Conservation (phyloP, 2,797 vertebrate genomes). For the Girardinus metallicus region DNA sequence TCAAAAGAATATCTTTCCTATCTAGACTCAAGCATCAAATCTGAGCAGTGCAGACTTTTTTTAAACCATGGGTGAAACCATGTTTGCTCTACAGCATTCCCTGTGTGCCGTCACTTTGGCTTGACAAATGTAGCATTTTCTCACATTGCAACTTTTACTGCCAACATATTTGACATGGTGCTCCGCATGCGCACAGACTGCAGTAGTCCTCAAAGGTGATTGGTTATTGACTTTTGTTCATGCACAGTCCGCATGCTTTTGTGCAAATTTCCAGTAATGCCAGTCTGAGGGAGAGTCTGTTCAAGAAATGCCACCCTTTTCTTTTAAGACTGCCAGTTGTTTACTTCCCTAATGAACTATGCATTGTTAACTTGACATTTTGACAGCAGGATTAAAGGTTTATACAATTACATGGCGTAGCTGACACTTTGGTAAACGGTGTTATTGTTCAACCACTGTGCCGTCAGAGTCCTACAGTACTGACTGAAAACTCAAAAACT, state of each 20-base stretch:
- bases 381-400: not conserved
- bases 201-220: not conserved
- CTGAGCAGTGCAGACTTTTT: not conserved
- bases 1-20: not conserved
- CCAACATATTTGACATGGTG: not conserved
- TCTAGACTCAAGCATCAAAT: not conserved
- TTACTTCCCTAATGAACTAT: not conserved
- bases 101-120: not conserved
- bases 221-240: slow-evolving; percentile 20
- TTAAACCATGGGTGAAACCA: not conserved
- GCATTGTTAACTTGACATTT: not conserved
- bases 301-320: slow-evolving; percentile 15
- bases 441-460: not conserved
- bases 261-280: not conserved
- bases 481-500: not conserved
- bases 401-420: not conserved
- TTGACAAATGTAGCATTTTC: not conserved
- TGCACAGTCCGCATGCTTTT: not conserved
- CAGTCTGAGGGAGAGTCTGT: not conserved
- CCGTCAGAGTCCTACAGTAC: not conserved
- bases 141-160: not conserved
- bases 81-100: not conserved
- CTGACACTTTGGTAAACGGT: no score
- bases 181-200: not conserved
- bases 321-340: no score